Evolutionary conservation across 2,113 vertebrate species (phyloP).

Genomic region (Recurvirostra avosetta): DNA sequence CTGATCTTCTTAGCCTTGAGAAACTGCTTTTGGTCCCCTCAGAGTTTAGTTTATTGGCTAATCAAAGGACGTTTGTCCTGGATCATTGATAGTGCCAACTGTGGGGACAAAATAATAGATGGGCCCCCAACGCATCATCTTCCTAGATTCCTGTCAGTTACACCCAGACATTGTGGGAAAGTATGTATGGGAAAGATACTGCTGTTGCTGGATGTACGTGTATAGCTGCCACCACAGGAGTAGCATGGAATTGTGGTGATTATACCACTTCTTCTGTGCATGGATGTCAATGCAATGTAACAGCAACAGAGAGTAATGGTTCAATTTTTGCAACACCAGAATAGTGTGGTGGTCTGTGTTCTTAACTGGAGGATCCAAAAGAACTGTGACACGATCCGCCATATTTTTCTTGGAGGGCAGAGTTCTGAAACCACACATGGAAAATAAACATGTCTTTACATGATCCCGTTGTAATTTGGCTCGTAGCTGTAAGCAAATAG

Average conservation of each 20-base stretch:
- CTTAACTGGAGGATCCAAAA: background rate
- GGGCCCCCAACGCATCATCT: background rate
- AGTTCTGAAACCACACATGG: background rate
- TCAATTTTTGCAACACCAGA: background rate
- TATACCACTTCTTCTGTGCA: background rate
- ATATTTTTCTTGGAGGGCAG: background rate
- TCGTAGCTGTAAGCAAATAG: background rate
- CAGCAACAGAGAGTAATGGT: background rate
- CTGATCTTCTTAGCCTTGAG: background rate
- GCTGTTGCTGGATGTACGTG: background rate
- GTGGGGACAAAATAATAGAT: background rate
- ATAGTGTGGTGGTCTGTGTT: background rate
- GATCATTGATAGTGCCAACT: background rate
- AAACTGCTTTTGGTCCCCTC: background rate
- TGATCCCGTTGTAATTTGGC: background rate
- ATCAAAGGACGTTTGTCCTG: background rate
- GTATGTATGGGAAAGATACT: background rate
- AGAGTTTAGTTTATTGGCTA: background rate
- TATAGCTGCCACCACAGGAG: background rate
- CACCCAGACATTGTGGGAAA: no score
- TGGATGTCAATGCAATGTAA: background rate
- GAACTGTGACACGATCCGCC: background rate
- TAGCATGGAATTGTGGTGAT: background rate
- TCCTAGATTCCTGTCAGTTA: background rate
- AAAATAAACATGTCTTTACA: background rate